Percentiles rank a stretch among this genome's conserved stretches.
Conservation (phyloP, 1,140 invertebrate species). For the Aphidius gifuensis region DNA sequence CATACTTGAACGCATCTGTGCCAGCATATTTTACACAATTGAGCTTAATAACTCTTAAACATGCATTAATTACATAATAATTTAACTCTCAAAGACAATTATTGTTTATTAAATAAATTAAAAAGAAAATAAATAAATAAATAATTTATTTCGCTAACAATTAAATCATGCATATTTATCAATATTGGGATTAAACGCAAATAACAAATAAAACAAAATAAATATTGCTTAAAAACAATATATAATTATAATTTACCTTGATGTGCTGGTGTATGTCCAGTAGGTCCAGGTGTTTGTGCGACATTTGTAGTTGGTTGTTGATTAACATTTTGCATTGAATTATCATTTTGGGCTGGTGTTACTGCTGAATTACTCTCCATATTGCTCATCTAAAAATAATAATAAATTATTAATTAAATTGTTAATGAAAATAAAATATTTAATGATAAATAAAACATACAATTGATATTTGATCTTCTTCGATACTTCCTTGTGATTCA, state of each 20-base stretch:
- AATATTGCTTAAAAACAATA: too few relatives aligned
- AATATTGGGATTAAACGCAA: too few relatives aligned
- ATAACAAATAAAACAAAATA: too few relatives aligned
- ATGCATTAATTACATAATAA: conserved; percentile 18
- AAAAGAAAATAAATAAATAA: too few relatives aligned
- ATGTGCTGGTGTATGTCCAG: conserved; percentile 42
- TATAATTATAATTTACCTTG: conserved; percentile 41
- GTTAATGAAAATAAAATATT: neutral
- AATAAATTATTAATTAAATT: conserved; percentile 18
- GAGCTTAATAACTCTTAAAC: conserved; percentile 28
- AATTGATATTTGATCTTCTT: conserved; percentile 53
- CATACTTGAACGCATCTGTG: conserved; percentile 50
- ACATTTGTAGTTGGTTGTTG: conserved; percentile 44
- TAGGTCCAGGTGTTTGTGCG: conserved; percentile 41
- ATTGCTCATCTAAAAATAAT: conserved; percentile 45
- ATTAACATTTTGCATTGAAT: conserved; percentile 47
- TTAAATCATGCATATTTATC: too few relatives aligned
- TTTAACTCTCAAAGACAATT: neutral
- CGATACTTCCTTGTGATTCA: conserved; percentile 55
- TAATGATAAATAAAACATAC: conserved; percentile 31
- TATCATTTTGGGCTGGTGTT: conserved; percentile 46
- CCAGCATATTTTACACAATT: conserved; percentile 38
- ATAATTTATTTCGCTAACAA: too few relatives aligned
- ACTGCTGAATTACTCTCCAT: conserved; percentile 48
- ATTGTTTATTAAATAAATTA: too few relatives aligned